Evolutionary conservation across 2,113 vertebrate genomes (phyloP).

Genomic region (Neopipo cinnamomea): DNA sequence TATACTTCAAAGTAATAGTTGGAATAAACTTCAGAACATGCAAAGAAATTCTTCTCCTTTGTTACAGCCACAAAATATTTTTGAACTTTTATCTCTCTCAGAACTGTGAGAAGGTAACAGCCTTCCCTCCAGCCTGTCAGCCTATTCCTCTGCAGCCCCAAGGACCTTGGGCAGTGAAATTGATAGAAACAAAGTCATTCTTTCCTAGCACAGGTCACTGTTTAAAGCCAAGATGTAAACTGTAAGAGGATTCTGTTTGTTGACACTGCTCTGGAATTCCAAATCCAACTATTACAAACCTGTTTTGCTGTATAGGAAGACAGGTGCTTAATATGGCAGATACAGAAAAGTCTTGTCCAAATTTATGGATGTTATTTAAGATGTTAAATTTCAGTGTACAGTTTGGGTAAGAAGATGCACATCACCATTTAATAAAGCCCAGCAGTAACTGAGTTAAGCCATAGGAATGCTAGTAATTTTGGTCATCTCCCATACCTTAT

Average conservation of each 20-base stretch:
- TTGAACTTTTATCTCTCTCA: background rate
- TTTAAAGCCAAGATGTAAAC: background rate
- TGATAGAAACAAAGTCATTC: background rate
- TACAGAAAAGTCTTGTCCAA: background rate
- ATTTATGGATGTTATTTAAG: background rate
- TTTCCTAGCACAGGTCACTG: background rate
- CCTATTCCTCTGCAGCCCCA: background rate
- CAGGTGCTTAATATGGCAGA: background rate
- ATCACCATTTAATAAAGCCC: background rate
- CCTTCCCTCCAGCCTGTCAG: background rate
- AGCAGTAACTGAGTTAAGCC: background rate
- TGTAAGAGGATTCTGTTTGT: background rate
- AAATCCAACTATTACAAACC: background rate
- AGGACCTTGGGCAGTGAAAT: background rate
- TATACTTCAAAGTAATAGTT: background rate
- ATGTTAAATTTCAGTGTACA: background rate
- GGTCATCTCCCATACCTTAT: background rate
- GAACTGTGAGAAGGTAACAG: background rate
- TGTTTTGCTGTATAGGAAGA: background rate
- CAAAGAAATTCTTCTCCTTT: background rate
- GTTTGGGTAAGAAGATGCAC: background rate
- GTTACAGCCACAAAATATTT: background rate
- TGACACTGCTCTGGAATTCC: background rate
- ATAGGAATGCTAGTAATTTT: background rate
- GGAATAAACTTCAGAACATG: background rate